Evolutionary conservation across 2,797 vertebrate species (phyloP).

Genomic region (Urosaurus nigricauda): DNA sequence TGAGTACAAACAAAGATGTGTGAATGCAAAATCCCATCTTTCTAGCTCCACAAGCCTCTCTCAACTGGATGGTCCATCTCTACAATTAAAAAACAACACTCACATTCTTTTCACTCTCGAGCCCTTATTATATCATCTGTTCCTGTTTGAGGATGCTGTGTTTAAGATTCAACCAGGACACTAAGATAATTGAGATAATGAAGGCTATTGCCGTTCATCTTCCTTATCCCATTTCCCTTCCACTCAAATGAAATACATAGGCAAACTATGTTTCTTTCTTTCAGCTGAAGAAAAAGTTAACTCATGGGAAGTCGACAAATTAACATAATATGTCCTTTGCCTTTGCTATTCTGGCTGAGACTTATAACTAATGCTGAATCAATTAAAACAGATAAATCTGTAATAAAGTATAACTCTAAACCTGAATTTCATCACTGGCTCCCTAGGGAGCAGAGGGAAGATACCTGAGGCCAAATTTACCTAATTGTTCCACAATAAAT

Average conservation of each 20-base stretch:
- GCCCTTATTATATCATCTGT: neutral
- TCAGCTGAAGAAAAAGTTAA: conserved; percentile 55
- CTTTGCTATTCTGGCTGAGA: conserved; percentile 58
- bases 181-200: conserved; percentile 32
- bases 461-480: conserved; percentile 70
- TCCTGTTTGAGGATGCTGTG: neutral
- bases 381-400: conserved; percentile 73
- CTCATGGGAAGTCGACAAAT: conserved; percentile 58
- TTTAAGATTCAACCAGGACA: conserved; percentile 29
- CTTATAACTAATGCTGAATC: conserved; percentile 66
- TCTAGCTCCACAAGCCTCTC: conserved; percentile 1
- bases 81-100: neutral
- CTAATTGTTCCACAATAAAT: conserved; percentile 69
- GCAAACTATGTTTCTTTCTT: conserved; percentile 50
- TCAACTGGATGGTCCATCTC: neutral
- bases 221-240: conserved; percentile 41
- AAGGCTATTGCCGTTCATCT: conserved; percentile 38
- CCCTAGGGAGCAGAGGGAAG: conserved; percentile 29
- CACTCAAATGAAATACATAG: conserved; percentile 14
- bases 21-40: neutral
- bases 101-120: neutral
- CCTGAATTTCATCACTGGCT: conserved; percentile 59
- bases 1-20: neutral
- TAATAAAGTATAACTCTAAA: conserved; percentile 58
- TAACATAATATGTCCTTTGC: conserved; percentile 58